Conservation (phyloP, 2,113 vertebrate genomes). For the Daubentonia madagascariensis region DNA sequence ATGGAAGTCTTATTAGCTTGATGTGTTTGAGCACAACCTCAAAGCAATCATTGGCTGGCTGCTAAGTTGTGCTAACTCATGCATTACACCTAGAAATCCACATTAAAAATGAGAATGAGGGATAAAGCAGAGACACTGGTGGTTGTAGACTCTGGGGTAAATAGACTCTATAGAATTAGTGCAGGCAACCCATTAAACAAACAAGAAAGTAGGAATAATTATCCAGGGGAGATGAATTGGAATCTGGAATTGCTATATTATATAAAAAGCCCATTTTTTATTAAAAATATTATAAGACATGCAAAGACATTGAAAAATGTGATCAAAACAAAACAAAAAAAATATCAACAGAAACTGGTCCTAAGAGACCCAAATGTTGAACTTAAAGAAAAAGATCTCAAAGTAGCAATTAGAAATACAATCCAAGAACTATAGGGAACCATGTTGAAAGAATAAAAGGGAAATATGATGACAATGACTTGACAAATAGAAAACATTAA, state of each 20-base stretch:
- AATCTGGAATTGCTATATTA: neutral
- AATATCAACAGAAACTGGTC: neutral
- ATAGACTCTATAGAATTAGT: neutral
- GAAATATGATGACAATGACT: neutral
- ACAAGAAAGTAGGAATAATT: neutral
- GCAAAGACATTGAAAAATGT: neutral
- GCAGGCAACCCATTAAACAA: neutral
- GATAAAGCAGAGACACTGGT: neutral
- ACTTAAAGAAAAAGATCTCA: neutral
- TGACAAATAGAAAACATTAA: neutral
- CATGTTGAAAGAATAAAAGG: neutral
- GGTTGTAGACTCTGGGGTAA: neutral
- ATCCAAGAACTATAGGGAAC: neutral
- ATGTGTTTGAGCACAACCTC: neutral
- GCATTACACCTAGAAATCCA: neutral
- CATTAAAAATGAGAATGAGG: neutral
- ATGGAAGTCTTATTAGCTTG: neutral
- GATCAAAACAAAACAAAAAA: neutral
- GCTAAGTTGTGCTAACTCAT: neutral
- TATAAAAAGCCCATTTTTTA: neutral
- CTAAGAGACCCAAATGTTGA: neutral
- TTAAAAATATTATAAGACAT: neutral
- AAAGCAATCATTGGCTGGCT: neutral
- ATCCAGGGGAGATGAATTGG: neutral
- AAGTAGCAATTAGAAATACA: neutral